Conservation (phyloP, 2,888 invertebrate species). For the Opisthograptis luteolata region DNA sequence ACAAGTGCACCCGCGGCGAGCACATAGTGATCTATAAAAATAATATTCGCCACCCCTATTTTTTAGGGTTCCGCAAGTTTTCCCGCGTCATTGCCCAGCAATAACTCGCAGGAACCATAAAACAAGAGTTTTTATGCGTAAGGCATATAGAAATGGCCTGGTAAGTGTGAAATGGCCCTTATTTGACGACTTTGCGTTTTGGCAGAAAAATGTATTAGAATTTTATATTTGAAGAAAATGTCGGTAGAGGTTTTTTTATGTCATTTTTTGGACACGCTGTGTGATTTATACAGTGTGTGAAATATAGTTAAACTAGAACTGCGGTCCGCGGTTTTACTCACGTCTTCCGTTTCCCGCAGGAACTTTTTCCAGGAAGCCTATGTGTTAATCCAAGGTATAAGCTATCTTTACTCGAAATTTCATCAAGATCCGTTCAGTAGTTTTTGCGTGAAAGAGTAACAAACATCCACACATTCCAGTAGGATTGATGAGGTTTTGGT, state of each 20-base stretch:
- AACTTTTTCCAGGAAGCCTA: too few relatives aligned
- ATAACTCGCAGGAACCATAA: conserved; percentile 62
- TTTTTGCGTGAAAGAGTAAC: too few relatives aligned
- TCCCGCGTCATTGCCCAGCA: conserved; percentile 57
- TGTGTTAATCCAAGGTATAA: too few relatives aligned
- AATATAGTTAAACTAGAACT: too few relatives aligned
- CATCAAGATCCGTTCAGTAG: too few relatives aligned
- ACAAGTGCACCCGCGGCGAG: too few relatives aligned
- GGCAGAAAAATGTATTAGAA: background rate
- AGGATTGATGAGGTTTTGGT: too few relatives aligned
- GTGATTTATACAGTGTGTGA: too few relatives aligned
- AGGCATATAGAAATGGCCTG: conserved; percentile 16
- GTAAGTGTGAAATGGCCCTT: conserved; percentile 26
- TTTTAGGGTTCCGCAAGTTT: conserved; percentile 45
- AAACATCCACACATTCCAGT: too few relatives aligned
- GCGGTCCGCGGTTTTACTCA: too few relatives aligned
- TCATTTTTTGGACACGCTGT: background rate
- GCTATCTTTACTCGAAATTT: too few relatives aligned
- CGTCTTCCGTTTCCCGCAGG: too few relatives aligned
- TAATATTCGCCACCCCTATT: conserved; percentile 40
- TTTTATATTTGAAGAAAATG: background rate
- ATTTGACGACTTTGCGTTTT: conserved; percentile 37
- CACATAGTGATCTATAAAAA: conserved; percentile 39
- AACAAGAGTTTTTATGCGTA: conserved; percentile 36
- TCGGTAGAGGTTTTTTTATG: background rate